phyloP scores from a whole-genome alignment of 30 jellyfish, hydroid and myxozoan genomes.

The Cassiopea andromeda region DNA sequence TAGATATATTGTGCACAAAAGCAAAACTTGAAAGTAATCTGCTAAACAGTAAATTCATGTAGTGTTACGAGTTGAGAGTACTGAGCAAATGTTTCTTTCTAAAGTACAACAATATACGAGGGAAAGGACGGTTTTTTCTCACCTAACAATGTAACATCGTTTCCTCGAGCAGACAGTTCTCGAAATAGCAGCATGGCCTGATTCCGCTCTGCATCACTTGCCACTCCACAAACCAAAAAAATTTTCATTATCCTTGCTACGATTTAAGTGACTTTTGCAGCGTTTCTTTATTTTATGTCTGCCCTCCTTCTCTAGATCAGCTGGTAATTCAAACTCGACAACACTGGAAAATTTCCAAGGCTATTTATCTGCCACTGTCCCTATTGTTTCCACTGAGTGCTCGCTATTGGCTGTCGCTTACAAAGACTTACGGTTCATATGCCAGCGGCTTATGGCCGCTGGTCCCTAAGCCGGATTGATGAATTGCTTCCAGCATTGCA shows the following conservation, averaged over 20 bases:
- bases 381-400: slow-evolving; percentile 40
- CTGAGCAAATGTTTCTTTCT: no score
- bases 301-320: slow-evolving; percentile 21
- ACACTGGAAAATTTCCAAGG: not conserved
- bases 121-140: slow-evolving; percentile 2
- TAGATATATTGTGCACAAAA: no score
- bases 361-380: slow-evolving; percentile 48
- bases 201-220: slow-evolving; percentile 71
- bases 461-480: no score
- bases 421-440: not conserved
- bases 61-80: no score
- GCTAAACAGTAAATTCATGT: no score
- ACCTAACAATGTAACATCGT: slow-evolving; percentile 88
- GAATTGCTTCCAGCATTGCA: no score
- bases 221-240: slow-evolving; percentile 73
- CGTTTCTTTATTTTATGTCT: not conserved
- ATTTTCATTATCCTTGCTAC: slow-evolving; percentile 30
- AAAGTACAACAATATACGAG: no score
- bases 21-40: no score
- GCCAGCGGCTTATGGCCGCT: not conserved
- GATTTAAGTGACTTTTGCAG: not conserved
- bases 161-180: slow-evolving; percentile 82
- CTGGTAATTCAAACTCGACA: not conserved
- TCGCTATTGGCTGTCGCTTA: not conserved
- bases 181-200: slow-evolving; percentile 82